Evolutionary conservation across 2,888 invertebrate species (phyloP), one percentile per base, ranked within the genome.

Genomic region (Nomada lathburiana): DNA sequence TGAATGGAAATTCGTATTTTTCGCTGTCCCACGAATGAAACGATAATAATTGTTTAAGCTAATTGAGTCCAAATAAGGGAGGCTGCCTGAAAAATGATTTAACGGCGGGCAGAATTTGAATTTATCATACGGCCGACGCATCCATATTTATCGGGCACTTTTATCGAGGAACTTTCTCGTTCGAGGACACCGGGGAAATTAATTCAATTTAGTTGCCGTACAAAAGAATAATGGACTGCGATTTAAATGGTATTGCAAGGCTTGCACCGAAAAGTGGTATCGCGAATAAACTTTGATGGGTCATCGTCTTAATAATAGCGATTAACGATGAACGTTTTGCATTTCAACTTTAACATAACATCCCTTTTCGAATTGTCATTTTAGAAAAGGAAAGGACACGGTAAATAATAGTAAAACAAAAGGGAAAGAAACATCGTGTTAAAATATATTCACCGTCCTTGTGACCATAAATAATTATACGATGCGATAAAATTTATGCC

Each of bases 101-200:
- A 47, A 53, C 71, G 59, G 10, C 11, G 67, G 60, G n/a, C 55
- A 16, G 67, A 60, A 71, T 80, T 80, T 75, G 82, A 80, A 80
- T 82, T 80, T 75, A 82, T 80, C 80, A 75, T 75, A 79, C 63
- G 60, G 44, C 18, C 62, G 42, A 50, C 62, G 70, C 79, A 71
- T 80, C 79, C 74, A 75, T 79, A 79, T 79, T 82, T 82, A 82
- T 82, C 82, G 74, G 67, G 59, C 52, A 71, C 62, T 79, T 80
- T 79, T 82, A 75, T 71, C 71, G 75, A 47, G 70, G 16, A 75
- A 80, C 60, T 80, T 82, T 70, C 70, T 36, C 74, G 70, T 62
- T 74, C 81, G 65, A 62, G 44, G 62, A 76, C 62, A 70, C 60
- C n/a, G 36, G 74, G 42, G 52, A 63, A 80, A 75, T 80, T 75